A percentile compares a stretch with the other conserved stretches of the same genome.
phyloP scores from a whole-genome alignment of 2,888 invertebrate genomes.

The Argyresthia albistria region DNA sequence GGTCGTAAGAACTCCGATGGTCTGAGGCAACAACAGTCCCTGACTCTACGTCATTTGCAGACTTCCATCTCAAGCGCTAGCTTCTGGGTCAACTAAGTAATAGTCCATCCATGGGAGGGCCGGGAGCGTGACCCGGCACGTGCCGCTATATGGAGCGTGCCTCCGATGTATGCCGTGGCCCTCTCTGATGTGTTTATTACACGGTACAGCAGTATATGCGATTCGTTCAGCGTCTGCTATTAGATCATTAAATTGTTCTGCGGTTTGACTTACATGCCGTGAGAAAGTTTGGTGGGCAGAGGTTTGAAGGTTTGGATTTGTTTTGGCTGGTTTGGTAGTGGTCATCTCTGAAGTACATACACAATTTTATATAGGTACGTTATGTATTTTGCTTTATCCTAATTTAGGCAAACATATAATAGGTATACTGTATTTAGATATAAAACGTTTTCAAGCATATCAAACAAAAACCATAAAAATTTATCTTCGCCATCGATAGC shows the following conservation, averaged over 20 bases:
- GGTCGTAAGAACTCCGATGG: too few species aligned
- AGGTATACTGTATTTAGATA: too few species aligned
- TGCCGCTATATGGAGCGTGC: slow-evolving; percentile 31
- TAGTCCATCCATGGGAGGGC: not conserved
- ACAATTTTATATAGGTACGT: too few species aligned
- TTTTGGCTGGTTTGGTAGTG: not conserved
- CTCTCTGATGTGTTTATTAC: slow-evolving; percentile 40
- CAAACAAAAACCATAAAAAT: not conserved
- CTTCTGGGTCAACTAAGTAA: too few species aligned
- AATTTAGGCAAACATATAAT: too few species aligned
- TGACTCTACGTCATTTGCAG: too few species aligned
- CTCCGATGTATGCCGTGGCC: slow-evolving; percentile 19
- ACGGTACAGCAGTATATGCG: slow-evolving; percentile 5
- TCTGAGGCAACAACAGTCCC: too few species aligned
- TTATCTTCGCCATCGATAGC: not conserved
- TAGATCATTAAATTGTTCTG: slow-evolving; percentile 1
- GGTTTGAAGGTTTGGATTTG: not conserved
- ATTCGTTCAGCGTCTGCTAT: not conserved
- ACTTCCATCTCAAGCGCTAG: too few species aligned
- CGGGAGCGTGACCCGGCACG: slow-evolving; percentile 23
- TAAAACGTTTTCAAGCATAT: not conserved
- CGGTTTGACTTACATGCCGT: not conserved
- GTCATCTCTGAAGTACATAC: not conserved
- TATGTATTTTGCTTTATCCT: too few species aligned
- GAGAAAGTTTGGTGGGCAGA: not conserved